Conservation (phyloP, 2,113 vertebrate genomes). For the Zosterops pallidus region DNA sequence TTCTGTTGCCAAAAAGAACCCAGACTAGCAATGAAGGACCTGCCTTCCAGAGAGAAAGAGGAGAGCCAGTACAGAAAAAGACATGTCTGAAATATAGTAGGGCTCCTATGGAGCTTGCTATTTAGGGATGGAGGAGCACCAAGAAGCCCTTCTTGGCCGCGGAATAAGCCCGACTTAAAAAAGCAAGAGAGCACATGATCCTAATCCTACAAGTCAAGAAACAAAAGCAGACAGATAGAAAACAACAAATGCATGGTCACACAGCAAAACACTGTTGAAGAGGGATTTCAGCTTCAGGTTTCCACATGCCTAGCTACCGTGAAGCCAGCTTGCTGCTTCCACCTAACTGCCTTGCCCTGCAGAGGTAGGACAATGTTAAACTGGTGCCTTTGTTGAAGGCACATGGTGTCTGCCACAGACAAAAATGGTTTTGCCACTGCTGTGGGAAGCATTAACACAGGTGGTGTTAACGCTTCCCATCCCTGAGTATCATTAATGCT, state of each 20-base stretch:
- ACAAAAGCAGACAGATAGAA: not conserved
- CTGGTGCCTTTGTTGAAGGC: conserved; percentile 6
- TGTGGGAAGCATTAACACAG: conserved; percentile 3
- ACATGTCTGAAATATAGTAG: not conserved
- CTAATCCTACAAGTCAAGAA: not conserved
- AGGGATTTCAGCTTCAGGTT: not conserved
- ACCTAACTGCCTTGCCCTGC: not conserved
- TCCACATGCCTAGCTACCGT: not conserved
- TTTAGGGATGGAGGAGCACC: not conserved
- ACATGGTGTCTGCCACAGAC: not conserved
- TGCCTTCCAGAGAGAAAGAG: not conserved
- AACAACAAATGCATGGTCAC: not conserved
- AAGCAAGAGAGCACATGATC: not conserved
- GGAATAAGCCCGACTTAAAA: not conserved
- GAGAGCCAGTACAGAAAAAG: not conserved
- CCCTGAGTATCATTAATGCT: conserved; percentile 26
- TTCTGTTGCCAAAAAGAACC: not conserved
- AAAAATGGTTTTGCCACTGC: not conserved
- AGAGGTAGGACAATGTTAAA: not conserved
- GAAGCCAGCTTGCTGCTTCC: not conserved
- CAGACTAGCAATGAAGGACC: not conserved
- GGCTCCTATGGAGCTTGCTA: not conserved
- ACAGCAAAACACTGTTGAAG: not conserved
- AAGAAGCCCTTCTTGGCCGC: not conserved
- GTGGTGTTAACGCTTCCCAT: not conserved